Evolutionary conservation across 2,113 vertebrate species (phyloP).

Genomic region (Prinia subflava): DNA sequence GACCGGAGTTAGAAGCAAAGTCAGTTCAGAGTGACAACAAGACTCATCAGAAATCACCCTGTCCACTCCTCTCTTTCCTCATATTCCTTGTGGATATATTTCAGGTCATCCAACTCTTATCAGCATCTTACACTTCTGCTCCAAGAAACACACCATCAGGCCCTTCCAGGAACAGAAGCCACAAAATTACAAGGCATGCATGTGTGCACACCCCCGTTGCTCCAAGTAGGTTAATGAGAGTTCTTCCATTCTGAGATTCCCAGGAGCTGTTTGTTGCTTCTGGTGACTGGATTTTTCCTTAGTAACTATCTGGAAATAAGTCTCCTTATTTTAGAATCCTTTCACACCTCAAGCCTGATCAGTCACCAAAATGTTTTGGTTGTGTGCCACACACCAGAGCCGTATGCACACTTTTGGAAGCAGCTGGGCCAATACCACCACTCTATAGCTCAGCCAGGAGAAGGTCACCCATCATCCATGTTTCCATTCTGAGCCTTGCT

Average conservation of each 20-base stretch:
- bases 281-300: neutral
- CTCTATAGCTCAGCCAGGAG: neutral
- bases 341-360: neutral
- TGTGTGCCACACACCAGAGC: neutral
- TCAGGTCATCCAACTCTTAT: neutral
- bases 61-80: neutral
- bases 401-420: neutral
- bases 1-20: neutral
- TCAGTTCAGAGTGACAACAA: neutral
- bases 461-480: neutral
- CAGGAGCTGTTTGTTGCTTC: neutral
- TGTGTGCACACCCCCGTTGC: neutral
- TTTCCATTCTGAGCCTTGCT: neutral
- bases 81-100: neutral
- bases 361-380: neutral
- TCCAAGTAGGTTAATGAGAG: conserved; percentile 15
- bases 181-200: neutral
- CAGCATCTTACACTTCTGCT: neutral
- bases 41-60: neutral
- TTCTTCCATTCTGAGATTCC: neutral
- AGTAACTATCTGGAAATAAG: neutral
- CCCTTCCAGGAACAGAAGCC: neutral
- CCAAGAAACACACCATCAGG: neutral
- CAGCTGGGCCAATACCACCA: neutral
- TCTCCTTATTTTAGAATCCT: neutral